Evolutionary conservation across 2,797 vertebrate genomes (phyloP).

Genomic region (Psittacula echo): DNA sequence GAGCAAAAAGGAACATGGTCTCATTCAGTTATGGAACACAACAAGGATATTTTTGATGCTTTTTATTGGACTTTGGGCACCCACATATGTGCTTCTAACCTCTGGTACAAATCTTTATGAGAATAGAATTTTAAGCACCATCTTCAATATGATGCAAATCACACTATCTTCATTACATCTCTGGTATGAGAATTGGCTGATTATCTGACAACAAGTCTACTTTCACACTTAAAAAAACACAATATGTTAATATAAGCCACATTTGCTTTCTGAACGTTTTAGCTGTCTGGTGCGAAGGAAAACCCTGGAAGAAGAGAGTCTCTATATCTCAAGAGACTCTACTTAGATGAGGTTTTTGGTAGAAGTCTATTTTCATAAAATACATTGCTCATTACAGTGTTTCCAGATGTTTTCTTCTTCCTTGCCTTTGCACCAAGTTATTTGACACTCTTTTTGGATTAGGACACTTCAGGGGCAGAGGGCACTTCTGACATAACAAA

Average conservation of each 20-base stretch:
- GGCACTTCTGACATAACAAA: background rate
- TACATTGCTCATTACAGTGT: background rate
- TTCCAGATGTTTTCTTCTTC: background rate
- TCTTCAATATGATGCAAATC: background rate
- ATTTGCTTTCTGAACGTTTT: background rate
- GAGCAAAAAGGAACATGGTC: background rate
- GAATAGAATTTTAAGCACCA: background rate
- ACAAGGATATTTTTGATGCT: background rate
- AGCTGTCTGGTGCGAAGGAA: background rate
- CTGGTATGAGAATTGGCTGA: background rate
- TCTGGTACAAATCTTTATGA: background rate
- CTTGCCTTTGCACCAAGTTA: background rate
- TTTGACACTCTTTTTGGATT: background rate
- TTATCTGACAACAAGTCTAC: background rate
- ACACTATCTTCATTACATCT: background rate
- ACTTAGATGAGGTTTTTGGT: rapidly evolving
- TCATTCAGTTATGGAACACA: background rate
- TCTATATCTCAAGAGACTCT: background rate
- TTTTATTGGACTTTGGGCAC: background rate
- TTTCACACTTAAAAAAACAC: background rate
- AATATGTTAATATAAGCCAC: background rate
- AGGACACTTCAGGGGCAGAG: background rate
- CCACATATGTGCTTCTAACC: background rate
- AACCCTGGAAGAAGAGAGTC: background rate
- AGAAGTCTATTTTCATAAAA: constrained; percentile 1